Evolutionary conservation across 2,113 vertebrate genomes (phyloP).

Genomic region (Halcyon malimbica): DNA sequence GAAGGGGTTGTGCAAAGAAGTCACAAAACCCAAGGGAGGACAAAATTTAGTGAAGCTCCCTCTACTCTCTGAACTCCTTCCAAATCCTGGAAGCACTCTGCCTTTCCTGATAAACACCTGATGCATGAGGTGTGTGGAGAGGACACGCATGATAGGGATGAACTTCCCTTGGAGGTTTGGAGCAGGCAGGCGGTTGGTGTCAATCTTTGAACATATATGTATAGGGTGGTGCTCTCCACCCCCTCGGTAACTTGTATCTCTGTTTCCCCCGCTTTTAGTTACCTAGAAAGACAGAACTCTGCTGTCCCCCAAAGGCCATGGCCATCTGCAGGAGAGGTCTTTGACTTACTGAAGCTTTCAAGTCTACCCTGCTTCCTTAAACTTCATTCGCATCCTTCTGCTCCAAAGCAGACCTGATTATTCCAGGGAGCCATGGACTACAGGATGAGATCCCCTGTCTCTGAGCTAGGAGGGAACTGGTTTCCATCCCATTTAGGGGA

Average conservation of each 20-base stretch:
- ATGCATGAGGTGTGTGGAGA: constrained; percentile 55
- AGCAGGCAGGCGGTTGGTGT: background rate
- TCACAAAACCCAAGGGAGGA: background rate
- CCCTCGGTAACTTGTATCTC: background rate
- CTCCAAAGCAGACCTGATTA: background rate
- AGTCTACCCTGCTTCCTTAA: background rate
- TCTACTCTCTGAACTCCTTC: constrained; percentile 44
- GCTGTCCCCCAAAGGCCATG: background rate
- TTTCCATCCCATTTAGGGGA: background rate
- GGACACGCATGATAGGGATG: background rate
- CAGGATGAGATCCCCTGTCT: background rate
- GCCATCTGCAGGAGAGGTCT: background rate
- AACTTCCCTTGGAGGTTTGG: background rate
- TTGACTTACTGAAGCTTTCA: background rate
- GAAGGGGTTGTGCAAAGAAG: background rate
- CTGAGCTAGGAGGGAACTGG: background rate
- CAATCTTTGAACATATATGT: background rate
- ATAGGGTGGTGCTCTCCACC: background rate
- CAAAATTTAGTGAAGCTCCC: background rate
- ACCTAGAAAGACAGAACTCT: background rate
- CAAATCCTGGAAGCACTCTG: background rate
- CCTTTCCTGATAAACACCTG: constrained; percentile 54
- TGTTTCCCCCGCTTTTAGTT: background rate
- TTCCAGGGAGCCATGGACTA: background rate
- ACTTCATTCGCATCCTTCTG: background rate